phyloP scores from a whole-genome alignment of 1,140 invertebrate species.

The Nixonia krombeini region DNA sequence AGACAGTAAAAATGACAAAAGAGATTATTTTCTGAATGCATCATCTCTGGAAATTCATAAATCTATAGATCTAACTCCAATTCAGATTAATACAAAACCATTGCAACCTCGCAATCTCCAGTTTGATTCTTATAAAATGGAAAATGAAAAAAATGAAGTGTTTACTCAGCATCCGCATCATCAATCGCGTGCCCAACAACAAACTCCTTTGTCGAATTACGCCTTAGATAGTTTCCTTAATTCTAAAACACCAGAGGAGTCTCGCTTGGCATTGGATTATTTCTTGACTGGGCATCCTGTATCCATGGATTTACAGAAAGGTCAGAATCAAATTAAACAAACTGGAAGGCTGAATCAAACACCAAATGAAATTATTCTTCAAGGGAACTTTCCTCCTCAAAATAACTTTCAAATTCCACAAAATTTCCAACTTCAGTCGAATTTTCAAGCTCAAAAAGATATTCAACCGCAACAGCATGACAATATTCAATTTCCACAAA shows the following conservation, averaged over 20 bases:
- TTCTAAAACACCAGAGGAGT: constrained; percentile 62
- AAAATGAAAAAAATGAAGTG: neutral
- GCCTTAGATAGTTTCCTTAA: constrained; percentile 54
- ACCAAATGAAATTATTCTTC: constrained; percentile 18
- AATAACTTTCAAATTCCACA: constrained; percentile 11
- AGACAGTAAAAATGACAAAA: neutral
- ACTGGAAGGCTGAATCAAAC: constrained; percentile 1
- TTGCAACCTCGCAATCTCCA: neutral
- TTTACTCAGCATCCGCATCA: neutral
- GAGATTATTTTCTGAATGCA: neutral
- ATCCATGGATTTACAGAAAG: neutral
- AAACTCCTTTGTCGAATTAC: constrained; percentile 18
- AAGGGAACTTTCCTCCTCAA: constrained; percentile 21
- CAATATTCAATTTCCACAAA: constrained; percentile 18
- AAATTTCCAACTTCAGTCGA: constrained; percentile 3
- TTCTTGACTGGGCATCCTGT: constrained; percentile 47
- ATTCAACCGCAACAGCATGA: neutral
- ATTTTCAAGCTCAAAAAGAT: too few relatives aligned
- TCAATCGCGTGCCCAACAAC: constrained; percentile 2
- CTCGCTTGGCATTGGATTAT: constrained; percentile 56
- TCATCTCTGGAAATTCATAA: constrained; percentile 10
- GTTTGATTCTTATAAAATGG: neutral
- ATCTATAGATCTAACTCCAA: neutral
- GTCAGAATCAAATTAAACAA: constrained; percentile 3
- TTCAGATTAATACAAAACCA: neutral